Evolutionary conservation across 2,113 vertebrate species (phyloP), one percentile per base, ranked within the genome.

Genomic region (Theristicus caerulescens): DNA sequence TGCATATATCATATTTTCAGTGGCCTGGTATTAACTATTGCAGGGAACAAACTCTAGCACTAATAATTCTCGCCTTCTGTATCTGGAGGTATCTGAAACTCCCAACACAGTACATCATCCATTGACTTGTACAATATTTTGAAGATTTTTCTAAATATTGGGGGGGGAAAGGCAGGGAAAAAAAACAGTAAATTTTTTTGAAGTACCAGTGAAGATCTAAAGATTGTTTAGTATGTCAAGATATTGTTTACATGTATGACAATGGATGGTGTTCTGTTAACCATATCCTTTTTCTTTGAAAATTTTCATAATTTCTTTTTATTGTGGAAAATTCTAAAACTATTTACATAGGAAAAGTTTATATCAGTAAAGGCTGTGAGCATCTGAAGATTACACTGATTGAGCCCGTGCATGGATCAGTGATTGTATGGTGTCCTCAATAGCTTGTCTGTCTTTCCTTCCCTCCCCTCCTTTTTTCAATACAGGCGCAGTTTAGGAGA

Each of bases 401-500:
- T 97, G 97, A 97, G 94, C 97, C 97, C 82, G 34, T 98, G 98
- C 98, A 99, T 98, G 98, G 98, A 98, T 97, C 97, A 97, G 93
- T 98, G 96, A 98, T 96, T 83, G 92, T 98, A 96, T 96, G 94
- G 97, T 98, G 96, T 97, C 94, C 96, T 98, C 95, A 97, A 94
- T 91, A 98, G 97, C 82, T 94, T 97, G 97, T 97, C 96, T 98
- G 95, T 98, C 96, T 97, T 97, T 98, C 95, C 97, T 98, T 98
- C 95, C 97, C 82, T 92, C 94, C 71, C 90, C 74, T 80, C 94
- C 89, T 97, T 96, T 96, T 96, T 98, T 97, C 97, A 97, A 97
- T 97, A 98, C 98, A 98, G 98, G 98, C 98, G 98, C 98, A 98
- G 98, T 98, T 97, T 98, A 97, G 96, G 95, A 98, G 92, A 98